Evolutionary conservation across 2,113 vertebrate genomes (phyloP).

Genomic region (Tylochromis polylepis): DNA sequence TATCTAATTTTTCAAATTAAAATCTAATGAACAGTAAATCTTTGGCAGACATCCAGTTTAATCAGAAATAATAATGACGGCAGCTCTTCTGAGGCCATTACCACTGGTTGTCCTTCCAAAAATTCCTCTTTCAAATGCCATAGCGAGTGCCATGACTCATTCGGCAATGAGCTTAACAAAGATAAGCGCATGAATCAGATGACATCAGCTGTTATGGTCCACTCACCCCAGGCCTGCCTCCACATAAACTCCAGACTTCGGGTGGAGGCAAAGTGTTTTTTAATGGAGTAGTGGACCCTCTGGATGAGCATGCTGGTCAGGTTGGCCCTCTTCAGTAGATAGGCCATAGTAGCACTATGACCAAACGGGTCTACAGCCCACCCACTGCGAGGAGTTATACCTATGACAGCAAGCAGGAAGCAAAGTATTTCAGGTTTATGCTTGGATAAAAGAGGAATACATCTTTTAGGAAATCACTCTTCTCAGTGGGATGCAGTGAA

Average conservation of each 20-base stretch:
- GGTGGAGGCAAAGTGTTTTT: conserved; percentile 92
- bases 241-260: conserved; percentile 97
- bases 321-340: conserved; percentile 89
- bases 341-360: conserved; percentile 93
- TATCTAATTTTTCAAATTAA: background rate
- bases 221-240: conserved; percentile 95
- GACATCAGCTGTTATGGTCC: background rate
- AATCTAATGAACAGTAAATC: background rate
- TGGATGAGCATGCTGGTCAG: conserved; percentile 97
- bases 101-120: background rate
- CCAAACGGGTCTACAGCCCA: conserved; percentile 98
- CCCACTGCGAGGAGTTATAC: conserved; percentile 81
- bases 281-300: conserved; percentile 93
- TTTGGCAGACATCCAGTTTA: background rate
- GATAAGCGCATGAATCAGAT: conserved; percentile 24
- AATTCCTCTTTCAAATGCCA: background rate
- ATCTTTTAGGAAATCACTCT: conserved; percentile 28
- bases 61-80: background rate
- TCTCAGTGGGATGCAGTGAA: conserved; percentile 82
- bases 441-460: background rate
- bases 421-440: background rate
- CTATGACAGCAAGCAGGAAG: conserved; percentile 57
- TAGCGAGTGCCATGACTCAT: conserved; percentile 17
- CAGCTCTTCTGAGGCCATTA: background rate
- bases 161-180: conserved; percentile 15